Conservation (phyloP, 1,140 invertebrate genomes). For the Pachyrhynchus sulphureomaculatus region DNA sequence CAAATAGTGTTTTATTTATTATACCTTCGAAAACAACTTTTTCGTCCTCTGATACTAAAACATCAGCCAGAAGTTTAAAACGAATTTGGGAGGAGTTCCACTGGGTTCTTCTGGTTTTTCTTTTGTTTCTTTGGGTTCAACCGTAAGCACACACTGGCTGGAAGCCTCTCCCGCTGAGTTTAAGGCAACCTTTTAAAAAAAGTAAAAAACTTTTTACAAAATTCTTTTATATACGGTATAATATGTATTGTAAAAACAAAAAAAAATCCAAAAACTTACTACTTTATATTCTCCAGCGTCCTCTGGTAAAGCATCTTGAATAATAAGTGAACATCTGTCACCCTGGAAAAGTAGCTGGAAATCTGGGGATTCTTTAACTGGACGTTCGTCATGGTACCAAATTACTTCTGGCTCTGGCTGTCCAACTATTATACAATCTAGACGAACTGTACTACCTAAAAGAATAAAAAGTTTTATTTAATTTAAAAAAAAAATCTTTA, state of each 20-base stretch:
- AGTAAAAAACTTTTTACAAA: too few relatives aligned
- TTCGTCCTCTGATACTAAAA: slow-evolving; percentile 67
- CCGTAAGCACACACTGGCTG: slow-evolving; percentile 67
- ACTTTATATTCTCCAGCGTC: slow-evolving; percentile 80
- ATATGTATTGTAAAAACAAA: too few relatives aligned
- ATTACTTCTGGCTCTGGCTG: slow-evolving; percentile 86
- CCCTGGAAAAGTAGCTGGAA: slow-evolving; percentile 79
- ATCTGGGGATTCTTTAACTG: slow-evolving; percentile 83
- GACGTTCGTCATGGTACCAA: slow-evolving; percentile 82
- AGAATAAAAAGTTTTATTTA: too few relatives aligned
- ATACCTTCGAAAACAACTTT: slow-evolving; percentile 70
- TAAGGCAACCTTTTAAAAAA: slow-evolving; percentile 59
- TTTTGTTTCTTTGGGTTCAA: slow-evolving; percentile 49
- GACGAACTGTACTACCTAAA: slow-evolving; percentile 60
- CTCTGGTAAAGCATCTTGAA: slow-evolving; percentile 71
- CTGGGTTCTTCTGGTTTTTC: slow-evolving; percentile 46
- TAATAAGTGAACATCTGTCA: slow-evolving; percentile 76
- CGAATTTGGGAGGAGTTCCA: slow-evolving; percentile 65
- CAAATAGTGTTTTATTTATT: neutral
- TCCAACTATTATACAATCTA: slow-evolving; percentile 82
- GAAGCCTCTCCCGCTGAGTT: slow-evolving; percentile 79
- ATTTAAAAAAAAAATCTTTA: too few relatives aligned
- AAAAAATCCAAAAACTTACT: too few relatives aligned
- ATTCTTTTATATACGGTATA: too few relatives aligned
- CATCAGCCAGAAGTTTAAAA: slow-evolving; percentile 69